Base-by-base conservation (phyloP, 2,113 vertebrate genomes). In the Phyllostomus discolor region DNA sequence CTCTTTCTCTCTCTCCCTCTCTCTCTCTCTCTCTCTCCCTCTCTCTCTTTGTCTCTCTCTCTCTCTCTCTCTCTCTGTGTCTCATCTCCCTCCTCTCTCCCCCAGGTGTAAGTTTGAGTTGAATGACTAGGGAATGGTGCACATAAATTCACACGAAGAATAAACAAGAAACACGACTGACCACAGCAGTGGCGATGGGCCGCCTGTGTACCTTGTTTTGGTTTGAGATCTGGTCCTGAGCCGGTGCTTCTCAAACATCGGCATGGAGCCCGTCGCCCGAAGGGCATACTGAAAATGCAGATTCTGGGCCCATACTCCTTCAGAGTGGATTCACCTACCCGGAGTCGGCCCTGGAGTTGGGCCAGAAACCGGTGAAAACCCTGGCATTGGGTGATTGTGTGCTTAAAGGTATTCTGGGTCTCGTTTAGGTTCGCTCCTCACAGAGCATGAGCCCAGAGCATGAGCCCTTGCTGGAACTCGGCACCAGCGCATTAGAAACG, bases 141-240 rank as follows among this genome's bases (percentile, higher is more conserved):
- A 14, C 26, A 52, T 6, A 24, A 50, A 31, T 20, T 16, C 24
- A 3, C 10, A 10, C 6, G 22, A n/a, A 73, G 50, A 31, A 11
- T 4, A 16, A 67, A 43, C 4, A 35, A 70, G 57, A 54, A 22
- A 19, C 4, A 0, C 19, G 14, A 48, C 16, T 38, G 20, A 46
- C 14, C 15, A 15, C 1, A n/a, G 15, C 20, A 3, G 1, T 1
- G 28, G 8, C 5, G 16, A 10, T 11, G 33, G 24, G 28, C 24
- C 41, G 4, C 31, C 3, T 24, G 31, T 17, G 33, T 24, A 10
- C 28, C 15, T 26, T 1, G 19, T 19, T 31, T 62, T 9, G 24
- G 22, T 48, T 22, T n/a, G 10, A 73, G 16, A 48, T 78, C 62
- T 80, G 16, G 38, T 31, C 48, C 93, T 33, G 19, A 38, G 5